Conservation (phyloP, 2,888 invertebrate genomes). For the Drosophila macrospina region DNA sequence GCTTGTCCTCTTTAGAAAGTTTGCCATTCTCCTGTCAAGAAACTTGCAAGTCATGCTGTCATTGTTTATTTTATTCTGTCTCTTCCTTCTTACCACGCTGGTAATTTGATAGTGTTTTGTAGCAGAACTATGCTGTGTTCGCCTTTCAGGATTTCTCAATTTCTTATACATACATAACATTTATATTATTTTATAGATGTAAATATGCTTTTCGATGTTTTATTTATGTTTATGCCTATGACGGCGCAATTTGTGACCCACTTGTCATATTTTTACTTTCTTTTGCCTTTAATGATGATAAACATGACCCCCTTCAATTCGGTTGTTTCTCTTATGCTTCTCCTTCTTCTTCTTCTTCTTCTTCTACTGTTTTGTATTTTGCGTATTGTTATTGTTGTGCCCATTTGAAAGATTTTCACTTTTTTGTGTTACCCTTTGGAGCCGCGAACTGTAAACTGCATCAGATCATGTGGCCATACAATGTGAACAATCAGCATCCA, state of each 20-base stretch:
- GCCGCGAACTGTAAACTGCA: slow-evolving; percentile 11
- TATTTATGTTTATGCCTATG: slow-evolving; percentile 43
- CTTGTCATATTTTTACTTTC: slow-evolving; percentile 75
- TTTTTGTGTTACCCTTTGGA: slow-evolving; percentile 53
- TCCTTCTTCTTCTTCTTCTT: slow-evolving; percentile 3
- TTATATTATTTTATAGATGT: neutral
- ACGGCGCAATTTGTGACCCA: slow-evolving; percentile 71
- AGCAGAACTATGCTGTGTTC: neutral
- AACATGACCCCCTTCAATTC: slow-evolving; percentile 32
- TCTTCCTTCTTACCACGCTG: neutral
- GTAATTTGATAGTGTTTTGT: too few relatives aligned
- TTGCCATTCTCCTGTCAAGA: slow-evolving; percentile 14
- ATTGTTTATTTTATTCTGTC: neutral
- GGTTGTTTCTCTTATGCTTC: slow-evolving; percentile 5
- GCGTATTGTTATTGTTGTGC: slow-evolving; percentile 36
- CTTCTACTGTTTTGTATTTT: slow-evolving; percentile 23
- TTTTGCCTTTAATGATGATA: slow-evolving; percentile 68
- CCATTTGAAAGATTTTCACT: slow-evolving; percentile 62
- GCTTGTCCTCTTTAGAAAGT: slow-evolving; percentile 17
- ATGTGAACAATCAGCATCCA: slow-evolving; percentile 28
- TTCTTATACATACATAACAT: slow-evolving; percentile 8
- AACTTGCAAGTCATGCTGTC: neutral
- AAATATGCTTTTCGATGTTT: slow-evolving; percentile 16
- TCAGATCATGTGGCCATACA: slow-evolving; percentile 14
- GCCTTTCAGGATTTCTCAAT: neutral